A percentile compares a stretch with the other conserved stretches of the same genome.
Evolutionary conservation across 1,140 invertebrate species (phyloP).

Genomic region (Papilio helenus): DNA sequence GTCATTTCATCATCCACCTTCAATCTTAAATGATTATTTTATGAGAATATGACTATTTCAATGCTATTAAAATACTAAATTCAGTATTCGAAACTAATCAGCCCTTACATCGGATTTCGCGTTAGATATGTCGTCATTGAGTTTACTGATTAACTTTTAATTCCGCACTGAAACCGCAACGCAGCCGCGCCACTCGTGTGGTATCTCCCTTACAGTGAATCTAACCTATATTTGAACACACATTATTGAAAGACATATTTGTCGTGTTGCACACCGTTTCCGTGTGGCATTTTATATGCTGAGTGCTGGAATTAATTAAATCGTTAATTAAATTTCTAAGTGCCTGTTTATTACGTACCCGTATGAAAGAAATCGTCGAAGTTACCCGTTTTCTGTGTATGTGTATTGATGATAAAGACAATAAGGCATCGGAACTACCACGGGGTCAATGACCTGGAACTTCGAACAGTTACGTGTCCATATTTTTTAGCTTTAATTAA

Average conservation of each 20-base stretch:
- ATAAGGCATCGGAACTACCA: not conserved
- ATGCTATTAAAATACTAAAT: too few relatives aligned
- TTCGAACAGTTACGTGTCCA: not conserved
- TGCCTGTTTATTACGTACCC: not conserved
- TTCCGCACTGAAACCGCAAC: too few relatives aligned
- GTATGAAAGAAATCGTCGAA: not conserved
- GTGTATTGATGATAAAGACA: not conserved
- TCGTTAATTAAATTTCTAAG: not conserved
- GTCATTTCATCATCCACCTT: not conserved
- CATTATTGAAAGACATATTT: too few relatives aligned
- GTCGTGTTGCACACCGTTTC: not conserved
- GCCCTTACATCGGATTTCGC: not conserved
- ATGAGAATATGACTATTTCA: not conserved
- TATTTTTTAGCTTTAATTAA: not conserved
- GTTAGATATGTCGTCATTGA: too few relatives aligned
- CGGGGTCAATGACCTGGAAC: not conserved
- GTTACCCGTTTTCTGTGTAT: not conserved
- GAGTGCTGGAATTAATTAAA: conserved; percentile 5
- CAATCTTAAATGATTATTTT: too few relatives aligned
- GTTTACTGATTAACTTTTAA: too few relatives aligned
- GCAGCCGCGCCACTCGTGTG: too few relatives aligned
- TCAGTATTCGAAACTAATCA: not conserved
- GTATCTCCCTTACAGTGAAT: too few relatives aligned
- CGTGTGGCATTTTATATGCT: not conserved
- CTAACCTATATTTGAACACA: too few relatives aligned